Conservation (phyloP, 1,140 invertebrate species). For the Trigoniulus corallinus region DNA sequence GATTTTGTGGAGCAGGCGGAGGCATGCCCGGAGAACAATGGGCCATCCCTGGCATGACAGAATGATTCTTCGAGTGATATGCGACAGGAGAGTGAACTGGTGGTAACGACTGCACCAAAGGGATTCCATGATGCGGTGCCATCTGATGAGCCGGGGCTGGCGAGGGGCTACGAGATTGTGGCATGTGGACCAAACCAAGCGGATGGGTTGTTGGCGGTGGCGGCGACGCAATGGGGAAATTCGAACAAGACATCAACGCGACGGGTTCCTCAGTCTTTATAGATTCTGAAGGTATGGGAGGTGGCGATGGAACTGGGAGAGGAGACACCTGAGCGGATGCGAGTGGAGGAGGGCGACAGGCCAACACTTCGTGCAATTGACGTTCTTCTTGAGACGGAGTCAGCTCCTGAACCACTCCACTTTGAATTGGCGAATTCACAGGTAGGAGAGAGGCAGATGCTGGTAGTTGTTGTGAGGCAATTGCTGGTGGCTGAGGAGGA, state of each 20-base stretch:
- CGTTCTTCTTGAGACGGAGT: not conserved
- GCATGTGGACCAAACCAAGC: not conserved
- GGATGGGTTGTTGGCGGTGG: not conserved
- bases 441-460: conserved; percentile 12
- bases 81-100: not conserved
- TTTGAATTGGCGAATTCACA: not conserved
- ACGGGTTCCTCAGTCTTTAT: conserved; percentile 8
- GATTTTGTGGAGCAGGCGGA: conserved; percentile 1
- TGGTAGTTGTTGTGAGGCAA: conserved; percentile 13
- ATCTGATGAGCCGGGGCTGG: conserved; percentile 6
- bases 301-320: not conserved
- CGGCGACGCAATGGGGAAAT: not conserved
- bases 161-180: not conserved
- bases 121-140: conserved; percentile 4
- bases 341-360: not conserved
- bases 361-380: not conserved
- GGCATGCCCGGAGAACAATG: conserved; percentile 6
- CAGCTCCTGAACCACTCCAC: not conserved
- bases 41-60: not conserved
- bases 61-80: conserved; percentile 8
- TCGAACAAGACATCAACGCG: not conserved
- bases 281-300: conserved; percentile 10
- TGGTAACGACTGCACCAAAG: not conserved
- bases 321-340: not conserved
- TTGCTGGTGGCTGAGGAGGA: conserved; percentile 11